Evolutionary conservation across 2,113 vertebrate genomes (phyloP), one percentile per base, ranked within the genome.

Genomic region (Lycocorax pyrrhopterus): DNA sequence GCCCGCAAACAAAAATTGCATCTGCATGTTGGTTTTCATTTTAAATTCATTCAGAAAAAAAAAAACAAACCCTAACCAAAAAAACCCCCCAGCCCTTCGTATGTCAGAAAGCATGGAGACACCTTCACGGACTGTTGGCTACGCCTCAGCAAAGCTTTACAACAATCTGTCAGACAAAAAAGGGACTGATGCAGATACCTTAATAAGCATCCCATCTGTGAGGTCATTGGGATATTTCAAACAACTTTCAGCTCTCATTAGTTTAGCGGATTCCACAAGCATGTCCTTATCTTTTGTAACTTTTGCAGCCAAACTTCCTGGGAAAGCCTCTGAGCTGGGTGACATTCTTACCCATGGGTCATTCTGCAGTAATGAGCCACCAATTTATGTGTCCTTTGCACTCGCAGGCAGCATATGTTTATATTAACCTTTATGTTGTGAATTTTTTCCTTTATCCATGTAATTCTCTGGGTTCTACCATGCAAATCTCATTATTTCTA

Each of bases 111-210:
- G 98, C 97, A 97, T 98, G 97, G 97, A 98, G 98, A 99, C 98
- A 98, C 99, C 99, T 99, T 99, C 99, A 99, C 98, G 98, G 99
- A 98, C 99, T 98, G 98, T 97, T 99, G 98, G 97, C 98, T 98
- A 98, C 98, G 98, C 98, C 98, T 99, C 97, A 62, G 96, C 98
- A 97, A 97, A 98, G 98, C 98, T 98, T 98, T 90, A 94, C 91
- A 98, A 94, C 97, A 98, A 97, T 98, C 98, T 98, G 97, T 95
- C 88, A 96, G 98, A 99, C 98, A 98, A 98, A 98, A 98, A 98
- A 97, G 93, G 95, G 97, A 51, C 97, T 98, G 97, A 92, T 97
- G 98, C 95, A 98, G 97, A 98, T 98, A 98, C 97, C 98, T 98
- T 98, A 98, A 98, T 98, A 98, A 98, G 98, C 97, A 97, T 98